These are phyloP conservation scores for Chaetoderma sp. DNA, from an alignment of 2,888 invertebrate genomes.

Conservation along the genomic window DNA sequence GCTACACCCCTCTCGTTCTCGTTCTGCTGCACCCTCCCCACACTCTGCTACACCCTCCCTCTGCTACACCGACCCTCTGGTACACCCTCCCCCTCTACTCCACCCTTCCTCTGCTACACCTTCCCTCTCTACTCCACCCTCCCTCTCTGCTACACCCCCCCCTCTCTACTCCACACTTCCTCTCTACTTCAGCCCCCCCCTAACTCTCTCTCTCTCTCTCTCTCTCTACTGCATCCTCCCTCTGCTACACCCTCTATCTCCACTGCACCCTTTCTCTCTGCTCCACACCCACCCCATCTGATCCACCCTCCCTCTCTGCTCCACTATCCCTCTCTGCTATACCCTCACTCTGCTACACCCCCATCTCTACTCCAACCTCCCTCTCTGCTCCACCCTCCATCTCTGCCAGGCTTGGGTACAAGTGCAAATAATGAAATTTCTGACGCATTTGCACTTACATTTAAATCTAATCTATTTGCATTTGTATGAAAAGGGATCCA, in stretches of 20 bases:
- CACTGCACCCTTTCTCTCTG: no score
- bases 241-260: no score
- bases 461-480: no score
- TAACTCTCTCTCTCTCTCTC: slow-evolving; percentile 2
- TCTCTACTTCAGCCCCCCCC: not conserved
- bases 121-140: not conserved
- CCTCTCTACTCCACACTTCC: not conserved
- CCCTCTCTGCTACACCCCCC: not conserved
- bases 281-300: not conserved
- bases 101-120: not conserved
- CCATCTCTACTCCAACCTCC: not conserved
- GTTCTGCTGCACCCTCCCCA: no score
- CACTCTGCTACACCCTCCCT: no score
- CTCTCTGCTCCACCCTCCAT: slow-evolving; percentile 5
- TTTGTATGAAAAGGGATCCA: no score
- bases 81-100: not conserved
- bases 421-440: no score
- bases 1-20: no score
- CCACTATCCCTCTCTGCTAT: slow-evolving; percentile 1
- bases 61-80: not conserved
- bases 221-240: no score
- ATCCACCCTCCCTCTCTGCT: not conserved
- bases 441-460: no score
- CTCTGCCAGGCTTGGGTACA: no score
- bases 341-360: not conserved